Evolutionary conservation across 2,888 invertebrate genomes (phyloP).

Genomic region (Chrysolina haemoptera): DNA sequence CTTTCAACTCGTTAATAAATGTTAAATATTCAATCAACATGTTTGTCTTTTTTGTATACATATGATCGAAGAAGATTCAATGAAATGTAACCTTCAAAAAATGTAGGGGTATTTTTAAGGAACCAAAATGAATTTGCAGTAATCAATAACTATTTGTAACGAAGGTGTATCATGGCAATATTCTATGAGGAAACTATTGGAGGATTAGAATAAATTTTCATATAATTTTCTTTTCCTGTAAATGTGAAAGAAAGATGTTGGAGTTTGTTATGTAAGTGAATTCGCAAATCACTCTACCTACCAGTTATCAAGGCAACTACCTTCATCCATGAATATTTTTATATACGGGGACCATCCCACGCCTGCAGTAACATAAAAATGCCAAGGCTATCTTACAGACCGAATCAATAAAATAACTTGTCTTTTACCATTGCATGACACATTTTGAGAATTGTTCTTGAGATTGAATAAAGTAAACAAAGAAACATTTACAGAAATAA

Average conservation of each 20-base stretch:
- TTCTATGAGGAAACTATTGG: not conserved
- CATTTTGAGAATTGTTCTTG: not conserved
- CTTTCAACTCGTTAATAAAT: too few species aligned
- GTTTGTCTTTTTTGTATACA: too few species aligned
- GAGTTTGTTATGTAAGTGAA: not conserved
- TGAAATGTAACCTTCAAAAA: too few species aligned
- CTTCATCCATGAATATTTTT: not conserved
- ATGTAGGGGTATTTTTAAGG: too few species aligned
- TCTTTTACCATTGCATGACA: not conserved
- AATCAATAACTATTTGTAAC: too few species aligned
- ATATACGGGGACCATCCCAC: not conserved
- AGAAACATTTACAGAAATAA: not conserved
- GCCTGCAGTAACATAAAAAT: conserved; percentile 1
- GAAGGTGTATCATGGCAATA: not conserved
- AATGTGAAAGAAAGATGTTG: not conserved
- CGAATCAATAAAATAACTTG: not conserved
- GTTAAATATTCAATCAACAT: too few species aligned
- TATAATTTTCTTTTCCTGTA: conserved; percentile 6
- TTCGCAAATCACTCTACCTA: not conserved
- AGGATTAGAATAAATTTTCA: not conserved
- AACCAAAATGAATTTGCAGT: too few species aligned
- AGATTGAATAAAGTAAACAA: not conserved
- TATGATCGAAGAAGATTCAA: too few species aligned
- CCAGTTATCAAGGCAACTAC: not conserved
- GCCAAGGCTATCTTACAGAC: not conserved